Percentiles rank a stretch among this genome's conserved stretches.
These are phyloP conservation scores for Apantesis nais DNA, from an alignment of 2,888 invertebrate genomes.

Conservation along the genomic window DNA sequence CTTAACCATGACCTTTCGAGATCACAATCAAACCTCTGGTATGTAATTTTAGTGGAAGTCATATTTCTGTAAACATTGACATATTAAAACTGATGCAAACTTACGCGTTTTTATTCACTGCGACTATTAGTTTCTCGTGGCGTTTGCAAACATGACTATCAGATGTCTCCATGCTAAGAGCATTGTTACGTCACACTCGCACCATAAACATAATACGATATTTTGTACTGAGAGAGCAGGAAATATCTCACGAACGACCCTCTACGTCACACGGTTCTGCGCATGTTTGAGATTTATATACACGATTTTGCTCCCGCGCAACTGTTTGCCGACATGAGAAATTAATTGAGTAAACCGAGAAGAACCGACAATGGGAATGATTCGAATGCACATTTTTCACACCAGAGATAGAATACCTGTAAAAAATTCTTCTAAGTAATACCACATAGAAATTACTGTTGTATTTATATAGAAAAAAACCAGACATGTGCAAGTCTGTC, in stretches of 20 bases:
- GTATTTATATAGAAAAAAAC: background rate
- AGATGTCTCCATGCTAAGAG: slow-evolving; percentile 4
- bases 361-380: slow-evolving; percentile 55
- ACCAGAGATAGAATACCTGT: slow-evolving; percentile 22
- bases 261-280: slow-evolving; percentile 41
- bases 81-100: slow-evolving; percentile 15
- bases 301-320: slow-evolving; percentile 38
- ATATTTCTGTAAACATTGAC: slow-evolving; percentile 20
- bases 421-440: background rate
- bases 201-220: slow-evolving; percentile 21
- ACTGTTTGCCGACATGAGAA: slow-evolving; percentile 36
- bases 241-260: slow-evolving; percentile 39
- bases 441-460: background rate
- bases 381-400: slow-evolving; percentile 51
- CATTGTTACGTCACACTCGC: slow-evolving; percentile 36
- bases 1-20: slow-evolving; percentile 57
- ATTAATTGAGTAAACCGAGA: slow-evolving; percentile 56
- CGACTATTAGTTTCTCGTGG: slow-evolving; percentile 21
- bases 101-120: slow-evolving; percentile 21
- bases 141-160: slow-evolving; percentile 21
- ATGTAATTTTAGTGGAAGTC: slow-evolving; percentile 24
- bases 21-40: slow-evolving; percentile 21
- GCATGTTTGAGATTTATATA: slow-evolving; percentile 53
- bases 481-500: background rate
- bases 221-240: slow-evolving; percentile 25